A percentile compares a stretch with the other conserved stretches of the same genome.
phyloP scores from a whole-genome alignment of 2,797 vertebrate species.

The Poliocrania exsul region DNA sequence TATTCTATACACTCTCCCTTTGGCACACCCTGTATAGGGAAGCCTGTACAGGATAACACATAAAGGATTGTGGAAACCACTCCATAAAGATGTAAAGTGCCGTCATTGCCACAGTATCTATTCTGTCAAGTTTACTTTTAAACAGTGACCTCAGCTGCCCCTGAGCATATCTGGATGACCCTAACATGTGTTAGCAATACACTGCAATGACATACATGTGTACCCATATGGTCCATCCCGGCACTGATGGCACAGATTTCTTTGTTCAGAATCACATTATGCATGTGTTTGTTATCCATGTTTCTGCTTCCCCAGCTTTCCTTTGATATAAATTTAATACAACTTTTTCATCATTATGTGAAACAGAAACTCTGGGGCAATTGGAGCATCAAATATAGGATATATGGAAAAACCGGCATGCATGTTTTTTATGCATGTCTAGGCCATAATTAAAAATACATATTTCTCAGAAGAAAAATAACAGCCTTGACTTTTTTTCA shows the following conservation, averaged over 20 bases:
- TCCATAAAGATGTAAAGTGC: neutral
- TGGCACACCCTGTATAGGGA: neutral
- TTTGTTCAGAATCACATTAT: conserved; percentile 41
- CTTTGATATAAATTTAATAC: conserved; percentile 52
- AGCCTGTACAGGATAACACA: neutral
- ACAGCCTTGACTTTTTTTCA: neutral
- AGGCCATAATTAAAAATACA: neutral
- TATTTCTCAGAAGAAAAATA: neutral
- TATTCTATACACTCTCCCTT: neutral
- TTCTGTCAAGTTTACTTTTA: neutral
- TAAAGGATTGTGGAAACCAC: neutral
- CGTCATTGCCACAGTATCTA: neutral
- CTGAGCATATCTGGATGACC: neutral
- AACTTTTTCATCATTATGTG: neutral
- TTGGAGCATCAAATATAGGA: neutral
- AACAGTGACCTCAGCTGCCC: neutral
- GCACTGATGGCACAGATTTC: neutral
- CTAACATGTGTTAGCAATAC: conserved; percentile 6
- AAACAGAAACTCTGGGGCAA: conserved; percentile 31
- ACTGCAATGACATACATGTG: neutral
- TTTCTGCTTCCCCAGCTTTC: conserved; percentile 17
- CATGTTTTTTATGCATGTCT: neutral
- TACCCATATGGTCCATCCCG: neutral
- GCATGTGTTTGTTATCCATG: conserved; percentile 25
- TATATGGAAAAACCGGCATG: neutral